Evolutionary conservation across 2,113 vertebrate species (phyloP).

Genomic region (Antechinus stuartii): DNA sequence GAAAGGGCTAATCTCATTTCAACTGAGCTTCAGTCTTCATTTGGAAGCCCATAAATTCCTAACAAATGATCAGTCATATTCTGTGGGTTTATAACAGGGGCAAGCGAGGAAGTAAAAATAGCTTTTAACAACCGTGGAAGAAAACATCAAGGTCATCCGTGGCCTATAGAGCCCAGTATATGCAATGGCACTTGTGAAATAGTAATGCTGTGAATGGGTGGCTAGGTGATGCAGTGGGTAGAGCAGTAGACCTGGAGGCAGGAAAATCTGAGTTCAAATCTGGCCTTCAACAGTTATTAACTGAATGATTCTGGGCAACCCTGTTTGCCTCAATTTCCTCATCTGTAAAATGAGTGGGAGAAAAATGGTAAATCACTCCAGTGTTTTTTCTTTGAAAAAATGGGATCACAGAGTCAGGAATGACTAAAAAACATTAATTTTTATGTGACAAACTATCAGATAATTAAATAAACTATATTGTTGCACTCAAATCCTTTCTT

Average conservation of each 20-base stretch:
- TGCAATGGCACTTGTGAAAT: not conserved
- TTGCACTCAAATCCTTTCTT: not conserved
- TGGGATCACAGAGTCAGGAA: not conserved
- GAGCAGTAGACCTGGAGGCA: not conserved
- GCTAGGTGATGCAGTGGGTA: not conserved
- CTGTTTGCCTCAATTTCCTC: not conserved
- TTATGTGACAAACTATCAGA: not conserved
- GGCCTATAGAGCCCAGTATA: not conserved
- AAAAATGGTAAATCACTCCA: not conserved
- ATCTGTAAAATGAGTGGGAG: not conserved
- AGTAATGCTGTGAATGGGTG: not conserved
- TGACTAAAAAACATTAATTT: not conserved
- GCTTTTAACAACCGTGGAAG: not conserved
- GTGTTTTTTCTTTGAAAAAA: not conserved
- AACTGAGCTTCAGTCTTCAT: constrained; percentile 46
- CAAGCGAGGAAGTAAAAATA: constrained; percentile 31
- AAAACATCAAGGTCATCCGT: not conserved
- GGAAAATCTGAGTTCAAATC: not conserved
- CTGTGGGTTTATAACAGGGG: constrained; percentile 54
- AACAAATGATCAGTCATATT: constrained; percentile 37
- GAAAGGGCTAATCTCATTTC: constrained; percentile 70
- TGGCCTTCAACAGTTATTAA: not conserved
- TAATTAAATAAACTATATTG: not conserved
- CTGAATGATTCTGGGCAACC: not conserved
- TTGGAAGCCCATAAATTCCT: constrained; percentile 56